Conservation (phyloP, 2,888 invertebrate species). For the Acleris cristana region DNA sequence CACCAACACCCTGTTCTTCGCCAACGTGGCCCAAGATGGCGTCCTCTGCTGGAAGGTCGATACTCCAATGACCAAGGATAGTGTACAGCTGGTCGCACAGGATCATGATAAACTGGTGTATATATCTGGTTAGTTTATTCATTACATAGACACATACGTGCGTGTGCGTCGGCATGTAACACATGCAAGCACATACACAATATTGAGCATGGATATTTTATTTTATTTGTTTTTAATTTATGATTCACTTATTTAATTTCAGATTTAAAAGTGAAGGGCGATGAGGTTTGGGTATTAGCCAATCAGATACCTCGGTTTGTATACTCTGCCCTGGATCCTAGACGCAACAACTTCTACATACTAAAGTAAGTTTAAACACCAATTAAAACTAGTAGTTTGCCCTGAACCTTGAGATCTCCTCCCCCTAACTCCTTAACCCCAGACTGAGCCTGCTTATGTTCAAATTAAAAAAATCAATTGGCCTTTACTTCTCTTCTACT, state of each 20-base stretch:
- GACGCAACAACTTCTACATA: slow-evolving; percentile 85
- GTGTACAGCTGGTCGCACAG: slow-evolving; percentile 83
- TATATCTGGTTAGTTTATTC: slow-evolving; percentile 75
- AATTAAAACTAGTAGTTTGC: too few species aligned
- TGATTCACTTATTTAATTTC: slow-evolving; percentile 41
- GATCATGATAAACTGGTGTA: slow-evolving; percentile 87
- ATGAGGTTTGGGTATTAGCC: slow-evolving; percentile 86
- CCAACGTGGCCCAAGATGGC: slow-evolving; percentile 88
- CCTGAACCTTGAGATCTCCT: too few species aligned
- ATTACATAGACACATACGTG: not conserved
- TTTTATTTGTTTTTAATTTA: too few species aligned
- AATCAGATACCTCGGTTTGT: slow-evolving; percentile 88
- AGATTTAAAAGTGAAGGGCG: slow-evolving; percentile 80
- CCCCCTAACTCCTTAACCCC: too few species aligned
- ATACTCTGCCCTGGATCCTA: slow-evolving; percentile 82
- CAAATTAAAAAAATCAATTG: too few species aligned
- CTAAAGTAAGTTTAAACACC: slow-evolving; percentile 57
- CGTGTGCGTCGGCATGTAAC: too few species aligned
- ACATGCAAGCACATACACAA: too few species aligned
- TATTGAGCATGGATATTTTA: too few species aligned
- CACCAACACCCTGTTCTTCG: slow-evolving; percentile 86
- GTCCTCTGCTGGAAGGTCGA: slow-evolving; percentile 90
- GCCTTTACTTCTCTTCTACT: too few species aligned
- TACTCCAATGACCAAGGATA: slow-evolving; percentile 75
- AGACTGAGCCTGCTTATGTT: too few species aligned